Conservation (phyloP, 1,140 invertebrate species). For the Drosophila chauvacae region DNA sequence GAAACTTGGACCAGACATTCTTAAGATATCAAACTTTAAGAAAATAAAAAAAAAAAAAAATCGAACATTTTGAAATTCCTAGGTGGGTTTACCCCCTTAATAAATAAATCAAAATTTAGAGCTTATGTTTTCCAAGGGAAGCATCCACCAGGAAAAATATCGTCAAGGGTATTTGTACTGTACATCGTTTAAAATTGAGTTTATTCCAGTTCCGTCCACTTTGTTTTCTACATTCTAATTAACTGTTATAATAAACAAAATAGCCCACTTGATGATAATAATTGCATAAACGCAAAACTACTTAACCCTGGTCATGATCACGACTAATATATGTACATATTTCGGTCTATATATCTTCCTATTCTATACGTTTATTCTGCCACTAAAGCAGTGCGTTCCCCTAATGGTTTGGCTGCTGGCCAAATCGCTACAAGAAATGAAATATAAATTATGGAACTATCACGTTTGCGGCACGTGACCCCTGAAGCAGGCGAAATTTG, state of each 20-base stretch:
- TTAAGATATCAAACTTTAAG: too few species aligned
- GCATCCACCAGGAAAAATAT: too few species aligned
- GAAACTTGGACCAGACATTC: too few species aligned
- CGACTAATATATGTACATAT: slow-evolving; percentile 2
- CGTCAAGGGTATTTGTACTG: background rate
- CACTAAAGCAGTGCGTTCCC: slow-evolving; percentile 7
- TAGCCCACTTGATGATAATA: background rate
- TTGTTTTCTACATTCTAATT: background rate
- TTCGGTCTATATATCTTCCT: background rate
- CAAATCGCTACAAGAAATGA: slow-evolving; percentile 34
- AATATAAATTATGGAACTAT: slow-evolving; percentile 54
- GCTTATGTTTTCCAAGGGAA: background rate
- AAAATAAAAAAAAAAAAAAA: too few species aligned
- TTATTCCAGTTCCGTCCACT: background rate
- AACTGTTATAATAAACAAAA: slow-evolving; percentile 9
- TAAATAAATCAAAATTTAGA: too few species aligned
- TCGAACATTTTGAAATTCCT: too few species aligned
- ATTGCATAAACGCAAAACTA: slow-evolving; percentile 28
- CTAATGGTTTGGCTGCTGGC: slow-evolving; percentile 32
- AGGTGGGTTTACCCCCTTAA: too few species aligned
- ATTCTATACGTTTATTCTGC: background rate
- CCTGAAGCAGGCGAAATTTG: background rate
- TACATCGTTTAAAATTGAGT: background rate
- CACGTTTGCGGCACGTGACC: slow-evolving; percentile 54
- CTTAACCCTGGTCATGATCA: slow-evolving; percentile 39